phyloP scores from a whole-genome alignment of 2,113 vertebrate species.

The Perognathus longimembris region DNA sequence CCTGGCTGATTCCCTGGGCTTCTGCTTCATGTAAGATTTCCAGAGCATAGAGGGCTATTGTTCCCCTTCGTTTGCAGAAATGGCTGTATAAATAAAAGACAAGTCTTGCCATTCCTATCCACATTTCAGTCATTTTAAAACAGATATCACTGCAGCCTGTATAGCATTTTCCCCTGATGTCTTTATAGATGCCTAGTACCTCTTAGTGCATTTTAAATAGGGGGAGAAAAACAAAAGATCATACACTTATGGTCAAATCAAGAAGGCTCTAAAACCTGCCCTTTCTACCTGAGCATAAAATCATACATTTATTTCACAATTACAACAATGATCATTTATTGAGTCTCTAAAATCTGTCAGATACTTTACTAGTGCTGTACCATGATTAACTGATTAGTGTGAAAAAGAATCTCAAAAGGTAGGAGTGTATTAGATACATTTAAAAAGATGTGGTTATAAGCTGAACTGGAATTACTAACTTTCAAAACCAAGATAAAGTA shows the following conservation, averaged over 20 bases:
- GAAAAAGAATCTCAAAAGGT: conserved; percentile 4
- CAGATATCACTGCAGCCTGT: not conserved
- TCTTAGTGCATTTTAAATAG: conserved; percentile 11
- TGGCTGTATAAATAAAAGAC: conserved; percentile 29
- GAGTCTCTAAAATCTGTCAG: not conserved
- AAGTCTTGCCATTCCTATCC: not conserved
- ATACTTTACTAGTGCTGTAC: not conserved
- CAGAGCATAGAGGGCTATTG: not conserved
- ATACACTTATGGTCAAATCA: not conserved
- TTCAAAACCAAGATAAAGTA: too few relatives aligned
- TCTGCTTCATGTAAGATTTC: conserved; percentile 42
- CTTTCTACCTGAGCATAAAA: not conserved
- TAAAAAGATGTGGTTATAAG: not conserved
- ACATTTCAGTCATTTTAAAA: conserved; percentile 33
- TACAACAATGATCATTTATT: not conserved
- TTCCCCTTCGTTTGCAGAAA: conserved; percentile 25
- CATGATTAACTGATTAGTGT: not conserved
- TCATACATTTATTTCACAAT: conserved; percentile 45
- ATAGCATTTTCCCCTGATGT: conserved; percentile 19
- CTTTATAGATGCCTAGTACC: conserved; percentile 18
- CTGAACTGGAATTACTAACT: not conserved
- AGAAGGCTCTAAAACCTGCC: not conserved
- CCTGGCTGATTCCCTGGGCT: not conserved
- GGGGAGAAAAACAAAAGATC: not conserved
- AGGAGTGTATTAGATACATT: not conserved